Conservation (phyloP, 2,113 vertebrate species). For the Pseudopodoces humilis region DNA sequence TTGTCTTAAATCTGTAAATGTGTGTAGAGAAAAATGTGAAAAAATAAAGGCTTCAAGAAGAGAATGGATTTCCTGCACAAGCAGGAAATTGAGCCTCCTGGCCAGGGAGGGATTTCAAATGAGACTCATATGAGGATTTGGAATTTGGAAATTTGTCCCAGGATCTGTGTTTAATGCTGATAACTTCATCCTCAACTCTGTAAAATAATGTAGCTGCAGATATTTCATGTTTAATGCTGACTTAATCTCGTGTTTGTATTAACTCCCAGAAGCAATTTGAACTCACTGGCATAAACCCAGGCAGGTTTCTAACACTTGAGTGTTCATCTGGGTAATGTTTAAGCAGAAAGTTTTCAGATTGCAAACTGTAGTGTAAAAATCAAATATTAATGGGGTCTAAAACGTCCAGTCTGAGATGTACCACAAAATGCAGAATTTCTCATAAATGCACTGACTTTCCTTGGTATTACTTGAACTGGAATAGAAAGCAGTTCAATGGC, state of each 20-base stretch:
- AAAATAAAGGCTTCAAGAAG: not conserved
- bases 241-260: constrained; percentile 20
- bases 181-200: not conserved
- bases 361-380: not conserved
- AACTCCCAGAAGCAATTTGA: not conserved
- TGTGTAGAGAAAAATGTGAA: not conserved
- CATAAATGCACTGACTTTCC: not conserved
- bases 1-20: not conserved
- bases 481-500: not conserved
- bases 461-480: not conserved
- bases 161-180: not conserved
- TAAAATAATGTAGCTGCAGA: not conserved
- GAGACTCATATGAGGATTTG: not conserved
- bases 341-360: not conserved
- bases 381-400: constrained; percentile 3
- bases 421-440: not conserved
- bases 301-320: not conserved
- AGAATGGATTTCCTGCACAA: not conserved
- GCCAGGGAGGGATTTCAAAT: not conserved
- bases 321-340: not conserved
- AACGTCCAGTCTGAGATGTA: not conserved
- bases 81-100: not conserved
- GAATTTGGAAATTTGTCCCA: not conserved
- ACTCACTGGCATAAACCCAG: not conserved
- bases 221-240: constrained; percentile 24